Percentiles rank a stretch among this genome's conserved stretches.
These are phyloP conservation scores for Pachyseris speciosa DNA, from an alignment of 64 coral and sea anemone genomes.

Conservation along the genomic window DNA sequence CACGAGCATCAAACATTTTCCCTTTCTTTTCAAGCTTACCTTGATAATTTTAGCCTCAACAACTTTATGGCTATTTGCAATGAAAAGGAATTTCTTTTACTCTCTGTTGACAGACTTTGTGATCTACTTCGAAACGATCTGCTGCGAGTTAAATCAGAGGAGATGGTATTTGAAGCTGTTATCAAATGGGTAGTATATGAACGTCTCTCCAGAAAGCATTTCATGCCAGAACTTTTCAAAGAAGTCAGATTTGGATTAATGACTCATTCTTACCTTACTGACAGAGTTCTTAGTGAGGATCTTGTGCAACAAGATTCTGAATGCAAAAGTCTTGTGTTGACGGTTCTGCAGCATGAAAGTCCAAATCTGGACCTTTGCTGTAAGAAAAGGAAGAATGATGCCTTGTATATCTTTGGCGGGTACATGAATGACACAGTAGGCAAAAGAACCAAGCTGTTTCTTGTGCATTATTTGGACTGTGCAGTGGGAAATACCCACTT, in stretches of 20 bases:
- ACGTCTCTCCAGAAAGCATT: constrained; percentile 1
- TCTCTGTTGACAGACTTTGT: constrained; percentile 35
- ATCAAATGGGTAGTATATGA: constrained; percentile 70
- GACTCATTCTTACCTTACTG: neutral
- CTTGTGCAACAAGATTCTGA: constrained; percentile 18
- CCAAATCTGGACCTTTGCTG: neutral
- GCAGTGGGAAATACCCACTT: neutral
- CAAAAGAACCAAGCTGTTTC: neutral
- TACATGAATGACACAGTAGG: neutral
- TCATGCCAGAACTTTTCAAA: constrained; percentile 47
- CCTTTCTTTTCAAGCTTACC: constrained; percentile 13
- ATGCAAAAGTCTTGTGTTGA: constrained; percentile 22
- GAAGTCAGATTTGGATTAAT: constrained; percentile 73
- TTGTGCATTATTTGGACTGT: neutral
- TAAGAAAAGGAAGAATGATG: constrained; percentile 11
- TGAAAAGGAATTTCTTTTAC: constrained; percentile 55
- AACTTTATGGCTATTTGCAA: constrained; percentile 72
- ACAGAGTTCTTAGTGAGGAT: constrained; percentile 31
- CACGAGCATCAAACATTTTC: constrained; percentile 21
- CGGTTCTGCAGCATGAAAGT: constrained; percentile 2
- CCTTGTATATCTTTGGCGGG: constrained; percentile 27
- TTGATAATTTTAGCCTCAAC: constrained; percentile 54
- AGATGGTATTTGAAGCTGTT: constrained; percentile 60
- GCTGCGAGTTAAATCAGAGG: constrained; percentile 71
- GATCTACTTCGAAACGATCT: constrained; percentile 35